Evolutionary conservation across 2,113 vertebrate species (phyloP).

Genomic region (Petromus typicus): DNA sequence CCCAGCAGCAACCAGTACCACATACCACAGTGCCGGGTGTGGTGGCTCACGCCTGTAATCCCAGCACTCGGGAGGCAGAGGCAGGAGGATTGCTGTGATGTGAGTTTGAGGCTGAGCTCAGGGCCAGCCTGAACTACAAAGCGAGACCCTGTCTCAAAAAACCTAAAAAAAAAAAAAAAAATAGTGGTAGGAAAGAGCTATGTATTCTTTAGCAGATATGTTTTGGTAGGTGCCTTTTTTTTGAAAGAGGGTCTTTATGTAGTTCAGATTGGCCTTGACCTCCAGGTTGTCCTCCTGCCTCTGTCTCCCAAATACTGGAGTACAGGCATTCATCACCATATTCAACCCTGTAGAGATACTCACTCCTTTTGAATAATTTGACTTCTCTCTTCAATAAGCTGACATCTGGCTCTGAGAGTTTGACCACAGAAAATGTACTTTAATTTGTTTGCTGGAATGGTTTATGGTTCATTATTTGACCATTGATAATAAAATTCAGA

Average conservation of each 20-base stretch:
- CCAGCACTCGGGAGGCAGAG: no score
- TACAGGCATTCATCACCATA: background rate
- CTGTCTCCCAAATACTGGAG: background rate
- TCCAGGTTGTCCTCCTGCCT: background rate
- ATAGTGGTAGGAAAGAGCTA: no score
- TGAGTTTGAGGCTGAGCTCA: no score
- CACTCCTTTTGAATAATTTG: background rate
- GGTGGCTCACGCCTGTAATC: no score
- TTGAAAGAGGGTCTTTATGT: background rate
- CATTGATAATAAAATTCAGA: background rate
- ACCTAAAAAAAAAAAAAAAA: no score
- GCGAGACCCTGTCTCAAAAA: no score
- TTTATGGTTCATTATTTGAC: constrained; percentile 11
- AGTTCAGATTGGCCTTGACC: background rate
- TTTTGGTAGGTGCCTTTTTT: background rate
- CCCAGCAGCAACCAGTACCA: no score
- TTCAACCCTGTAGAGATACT: background rate
- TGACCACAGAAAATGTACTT: constrained; percentile 1
- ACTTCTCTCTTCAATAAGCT: background rate
- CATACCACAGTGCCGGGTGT: no score
- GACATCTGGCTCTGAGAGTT: background rate
- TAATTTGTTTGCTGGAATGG: background rate
- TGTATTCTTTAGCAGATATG: no score
- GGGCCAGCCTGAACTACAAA: no score
- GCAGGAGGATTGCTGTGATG: no score